phyloP scores from a whole-genome alignment of 2,797 vertebrate species.

The Syngnathus rostellatus region DNA sequence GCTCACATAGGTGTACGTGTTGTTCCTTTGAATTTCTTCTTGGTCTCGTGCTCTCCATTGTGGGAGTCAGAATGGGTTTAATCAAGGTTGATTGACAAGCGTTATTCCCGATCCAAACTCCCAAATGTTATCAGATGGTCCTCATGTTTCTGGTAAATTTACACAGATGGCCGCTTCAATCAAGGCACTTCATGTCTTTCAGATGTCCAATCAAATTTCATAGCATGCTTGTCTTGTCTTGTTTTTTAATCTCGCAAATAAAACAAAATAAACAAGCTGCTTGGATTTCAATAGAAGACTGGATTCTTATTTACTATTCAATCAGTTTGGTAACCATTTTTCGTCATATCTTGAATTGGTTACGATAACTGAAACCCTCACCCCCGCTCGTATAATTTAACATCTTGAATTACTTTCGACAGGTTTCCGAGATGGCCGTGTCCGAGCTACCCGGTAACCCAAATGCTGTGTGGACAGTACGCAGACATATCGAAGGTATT shows the following conservation, averaged over 20 bases:
- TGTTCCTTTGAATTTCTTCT: neutral
- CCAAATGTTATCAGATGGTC: neutral
- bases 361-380: neutral
- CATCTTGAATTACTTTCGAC: slow-evolving; percentile 1
- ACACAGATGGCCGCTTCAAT: neutral
- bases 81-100: neutral
- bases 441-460: slow-evolving; percentile 98
- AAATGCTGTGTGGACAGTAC: slow-evolving; percentile 98
- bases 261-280: neutral
- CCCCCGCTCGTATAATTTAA: neutral
- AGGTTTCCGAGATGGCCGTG: slow-evolving; percentile 99
- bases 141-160: neutral
- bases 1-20: neutral
- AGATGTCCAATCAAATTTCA: neutral
- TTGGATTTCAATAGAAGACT: neutral
- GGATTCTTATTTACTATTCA: neutral
- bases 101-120: neutral
- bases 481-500: slow-evolving; percentile 93
- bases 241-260: neutral
- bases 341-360: neutral
- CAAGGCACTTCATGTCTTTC: neutral
- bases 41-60: neutral
- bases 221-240: neutral
- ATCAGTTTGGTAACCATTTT: neutral
- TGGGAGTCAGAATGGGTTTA: neutral